Conservation (phyloP, 2,113 vertebrate genomes). For the Lichenostomus cassidix region DNA sequence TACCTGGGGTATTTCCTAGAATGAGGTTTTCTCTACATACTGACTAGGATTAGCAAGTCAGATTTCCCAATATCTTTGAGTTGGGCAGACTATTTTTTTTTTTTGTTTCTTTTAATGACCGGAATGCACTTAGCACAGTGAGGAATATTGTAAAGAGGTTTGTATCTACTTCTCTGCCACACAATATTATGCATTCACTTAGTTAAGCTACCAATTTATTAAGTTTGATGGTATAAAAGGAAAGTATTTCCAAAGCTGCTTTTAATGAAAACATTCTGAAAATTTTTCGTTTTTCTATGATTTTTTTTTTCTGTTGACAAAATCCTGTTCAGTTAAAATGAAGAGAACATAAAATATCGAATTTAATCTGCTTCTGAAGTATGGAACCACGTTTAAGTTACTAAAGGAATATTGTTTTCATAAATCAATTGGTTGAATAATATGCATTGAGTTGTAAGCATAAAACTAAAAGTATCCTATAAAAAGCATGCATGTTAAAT, state of each 20-base stretch:
- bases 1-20: not conserved
- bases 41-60: not conserved
- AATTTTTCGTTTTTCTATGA: fast-evolving
- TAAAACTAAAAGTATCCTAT: not conserved
- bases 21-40: not conserved
- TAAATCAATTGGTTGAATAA: not conserved
- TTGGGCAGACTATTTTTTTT: not conserved
- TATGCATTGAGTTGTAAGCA: not conserved
- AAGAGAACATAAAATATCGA: not conserved
- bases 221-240: not conserved
- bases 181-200: not conserved
- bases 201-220: not conserved
- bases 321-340: not conserved
- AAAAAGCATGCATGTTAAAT: not conserved
- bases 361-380: not conserved
- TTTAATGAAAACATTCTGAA: not conserved
- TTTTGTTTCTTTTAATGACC: not conserved
- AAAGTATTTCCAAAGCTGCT: not conserved
- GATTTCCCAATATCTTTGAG: not conserved
- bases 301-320: not conserved
- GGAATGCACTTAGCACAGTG: not conserved
- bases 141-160: not conserved
- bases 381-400: not conserved
- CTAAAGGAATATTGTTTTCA: not conserved
- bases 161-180: not conserved